phyloP scores from a whole-genome alignment of 2,797 vertebrate genomes.

The Enteromius trimaculatus region DNA sequence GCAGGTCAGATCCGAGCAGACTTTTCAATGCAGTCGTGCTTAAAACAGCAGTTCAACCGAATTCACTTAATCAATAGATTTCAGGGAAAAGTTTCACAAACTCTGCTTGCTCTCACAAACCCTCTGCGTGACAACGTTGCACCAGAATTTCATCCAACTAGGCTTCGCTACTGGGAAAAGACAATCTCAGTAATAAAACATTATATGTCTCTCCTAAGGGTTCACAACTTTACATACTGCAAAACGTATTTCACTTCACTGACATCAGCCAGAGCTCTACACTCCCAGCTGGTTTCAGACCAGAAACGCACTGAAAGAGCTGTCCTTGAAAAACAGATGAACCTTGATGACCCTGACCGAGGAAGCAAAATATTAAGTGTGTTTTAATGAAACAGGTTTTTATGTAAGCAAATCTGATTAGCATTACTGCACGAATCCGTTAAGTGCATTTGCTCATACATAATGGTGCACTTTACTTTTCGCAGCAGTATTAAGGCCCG shows the following conservation, averaged over 20 bases:
- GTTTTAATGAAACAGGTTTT: slow-evolving; percentile 3
- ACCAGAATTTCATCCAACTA: neutral
- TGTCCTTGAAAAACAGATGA: slow-evolving; percentile 26
- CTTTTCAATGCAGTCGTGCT: neutral
- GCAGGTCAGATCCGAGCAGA: neutral
- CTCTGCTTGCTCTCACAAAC: neutral
- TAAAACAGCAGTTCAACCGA: neutral
- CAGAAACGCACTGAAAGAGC: neutral
- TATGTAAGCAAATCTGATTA: slow-evolving; percentile 36
- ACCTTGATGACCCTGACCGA: slow-evolving; percentile 24
- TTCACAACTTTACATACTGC: neutral
- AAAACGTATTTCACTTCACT: slow-evolving; percentile 20
- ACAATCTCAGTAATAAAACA: neutral
- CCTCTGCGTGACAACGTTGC: neutral
- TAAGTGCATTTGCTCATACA: neutral
- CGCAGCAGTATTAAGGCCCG: neutral
- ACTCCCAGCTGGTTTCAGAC: neutral
- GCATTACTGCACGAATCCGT: neutral
- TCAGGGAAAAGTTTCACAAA: neutral
- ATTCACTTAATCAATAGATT: slow-evolving; percentile 7
- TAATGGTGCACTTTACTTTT: slow-evolving; percentile 17
- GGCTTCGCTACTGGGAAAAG: neutral
- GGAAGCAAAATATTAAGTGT: slow-evolving; percentile 37
- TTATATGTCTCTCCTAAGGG: neutral
- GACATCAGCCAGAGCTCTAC: slow-evolving; percentile 12